Conservation (phyloP, 2,888 invertebrate genomes). For the Pardosa pseudoannulata region DNA sequence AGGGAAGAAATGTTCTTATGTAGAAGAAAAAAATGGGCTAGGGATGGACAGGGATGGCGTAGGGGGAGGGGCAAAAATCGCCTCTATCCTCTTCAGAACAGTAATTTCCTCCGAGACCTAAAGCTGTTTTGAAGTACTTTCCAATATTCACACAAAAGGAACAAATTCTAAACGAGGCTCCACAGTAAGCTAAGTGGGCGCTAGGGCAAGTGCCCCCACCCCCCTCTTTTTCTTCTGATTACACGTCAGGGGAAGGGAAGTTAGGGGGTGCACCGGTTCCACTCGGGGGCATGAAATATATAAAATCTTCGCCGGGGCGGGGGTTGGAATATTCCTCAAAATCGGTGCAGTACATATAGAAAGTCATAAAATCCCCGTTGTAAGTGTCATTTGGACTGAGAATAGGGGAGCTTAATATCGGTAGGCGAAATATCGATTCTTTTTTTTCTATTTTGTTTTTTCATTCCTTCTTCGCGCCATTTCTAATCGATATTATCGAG, state of each 20-base stretch:
- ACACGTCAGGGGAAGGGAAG: conserved; percentile 31
- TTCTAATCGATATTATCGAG: conserved; percentile 59
- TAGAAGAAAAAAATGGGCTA: conserved; percentile 6
- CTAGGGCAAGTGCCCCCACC: conserved; percentile 47
- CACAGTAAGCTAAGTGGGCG: conserved; percentile 21
- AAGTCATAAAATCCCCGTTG: conserved; percentile 65
- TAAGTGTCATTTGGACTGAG: conserved; percentile 62
- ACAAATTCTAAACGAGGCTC: conserved; percentile 55
- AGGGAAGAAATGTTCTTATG: conserved; percentile 34
- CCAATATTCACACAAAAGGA: conserved; percentile 71
- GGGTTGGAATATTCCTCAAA: conserved; percentile 56
- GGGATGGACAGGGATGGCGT: background rate
- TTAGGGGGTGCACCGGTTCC: conserved; percentile 2
- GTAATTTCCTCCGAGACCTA: conserved; percentile 66
- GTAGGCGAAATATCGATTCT: conserved; percentile 47
- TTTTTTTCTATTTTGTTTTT: too few species aligned
- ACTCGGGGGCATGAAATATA: conserved; percentile 43
- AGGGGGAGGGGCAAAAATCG: conserved; percentile 19
- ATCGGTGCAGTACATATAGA: conserved; percentile 55
- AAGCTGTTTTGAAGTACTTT: conserved; percentile 72
- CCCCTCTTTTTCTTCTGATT: too few species aligned
- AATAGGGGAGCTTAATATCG: conserved; percentile 37
- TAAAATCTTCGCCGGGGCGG: conserved; percentile 40
- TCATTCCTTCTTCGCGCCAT: conserved; percentile 25
- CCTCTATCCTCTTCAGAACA: conserved; percentile 64